Conservation (phyloP, 2,797 vertebrate genomes). For the Crocidura indochinensis region DNA sequence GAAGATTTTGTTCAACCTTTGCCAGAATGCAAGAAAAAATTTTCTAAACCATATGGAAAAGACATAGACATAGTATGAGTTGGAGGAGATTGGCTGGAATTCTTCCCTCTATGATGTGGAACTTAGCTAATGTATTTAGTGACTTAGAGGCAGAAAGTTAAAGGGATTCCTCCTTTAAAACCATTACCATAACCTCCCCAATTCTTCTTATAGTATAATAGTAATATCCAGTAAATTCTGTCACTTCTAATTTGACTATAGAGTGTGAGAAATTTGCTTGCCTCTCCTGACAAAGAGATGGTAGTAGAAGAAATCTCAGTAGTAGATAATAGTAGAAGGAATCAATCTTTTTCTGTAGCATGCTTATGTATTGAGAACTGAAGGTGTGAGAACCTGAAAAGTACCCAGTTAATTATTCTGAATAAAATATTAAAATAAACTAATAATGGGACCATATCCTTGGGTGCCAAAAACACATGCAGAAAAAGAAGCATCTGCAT, state of each 20-base stretch:
- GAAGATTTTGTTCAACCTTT: too few relatives aligned
- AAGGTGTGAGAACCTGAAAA: not conserved
- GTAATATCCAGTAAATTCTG: not conserved
- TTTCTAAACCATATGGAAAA: not conserved
- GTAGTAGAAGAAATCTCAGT: too few relatives aligned
- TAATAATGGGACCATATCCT: too few relatives aligned
- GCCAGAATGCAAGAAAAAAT: not conserved
- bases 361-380: too few relatives aligned
- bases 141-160: conserved; percentile 1
- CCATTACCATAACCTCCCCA: not conserved
- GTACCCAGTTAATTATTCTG: not conserved
- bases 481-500: too few relatives aligned
- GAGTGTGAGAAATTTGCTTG: too few relatives aligned
- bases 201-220: not conserved
- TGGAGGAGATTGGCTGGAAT: not conserved
- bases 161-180: not conserved
- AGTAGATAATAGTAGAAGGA: too few relatives aligned
- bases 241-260: not conserved
- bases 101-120: not conserved
- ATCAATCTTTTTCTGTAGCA: too few relatives aligned
- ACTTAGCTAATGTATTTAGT: not conserved
- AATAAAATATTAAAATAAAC: not conserved
- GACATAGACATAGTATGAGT: too few relatives aligned
- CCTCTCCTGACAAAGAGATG: too few relatives aligned
- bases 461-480: too few relatives aligned